These are phyloP conservation scores for Proisotoma minuta DNA, from an alignment of 2,888 invertebrate genomes.

Conservation along the genomic window DNA sequence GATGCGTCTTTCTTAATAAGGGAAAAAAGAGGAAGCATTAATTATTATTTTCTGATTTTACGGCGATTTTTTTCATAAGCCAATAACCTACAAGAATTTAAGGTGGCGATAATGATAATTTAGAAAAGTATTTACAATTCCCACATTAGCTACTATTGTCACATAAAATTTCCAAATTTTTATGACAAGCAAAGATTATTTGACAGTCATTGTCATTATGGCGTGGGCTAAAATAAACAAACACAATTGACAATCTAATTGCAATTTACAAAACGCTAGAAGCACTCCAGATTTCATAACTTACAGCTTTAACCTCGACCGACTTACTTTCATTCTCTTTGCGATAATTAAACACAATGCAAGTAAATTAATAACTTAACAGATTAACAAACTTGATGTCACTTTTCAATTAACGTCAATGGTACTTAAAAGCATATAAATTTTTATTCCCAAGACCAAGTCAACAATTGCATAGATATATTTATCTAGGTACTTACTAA, in stretches of 20 bases:
- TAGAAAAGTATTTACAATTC: background rate
- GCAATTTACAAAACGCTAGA: background rate
- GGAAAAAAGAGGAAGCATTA: background rate
- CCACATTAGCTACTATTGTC: background rate
- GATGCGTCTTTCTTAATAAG: background rate
- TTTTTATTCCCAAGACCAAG: too few species aligned
- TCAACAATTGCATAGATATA: too few species aligned
- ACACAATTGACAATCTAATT: too few species aligned
- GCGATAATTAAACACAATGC: background rate
- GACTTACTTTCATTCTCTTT: background rate
- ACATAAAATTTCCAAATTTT: background rate
- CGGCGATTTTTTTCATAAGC: background rate
- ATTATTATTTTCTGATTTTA: background rate
- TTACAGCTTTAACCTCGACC: constrained; percentile 4
- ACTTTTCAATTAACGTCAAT: background rate
- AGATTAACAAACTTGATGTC: constrained; percentile 3
- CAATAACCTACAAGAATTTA: too few species aligned
- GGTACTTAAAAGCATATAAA: too few species aligned
- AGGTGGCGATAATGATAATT: too few species aligned
- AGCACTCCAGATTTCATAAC: constrained; percentile 10
- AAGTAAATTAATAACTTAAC: background rate
- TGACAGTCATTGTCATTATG: too few species aligned
- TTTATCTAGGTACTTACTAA: too few species aligned
- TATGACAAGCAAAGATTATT: background rate
- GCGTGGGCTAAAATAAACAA: too few species aligned